Base-by-base conservation (phyloP, 1,140 invertebrate genomes). In the Reticulitermes speratus region DNA sequence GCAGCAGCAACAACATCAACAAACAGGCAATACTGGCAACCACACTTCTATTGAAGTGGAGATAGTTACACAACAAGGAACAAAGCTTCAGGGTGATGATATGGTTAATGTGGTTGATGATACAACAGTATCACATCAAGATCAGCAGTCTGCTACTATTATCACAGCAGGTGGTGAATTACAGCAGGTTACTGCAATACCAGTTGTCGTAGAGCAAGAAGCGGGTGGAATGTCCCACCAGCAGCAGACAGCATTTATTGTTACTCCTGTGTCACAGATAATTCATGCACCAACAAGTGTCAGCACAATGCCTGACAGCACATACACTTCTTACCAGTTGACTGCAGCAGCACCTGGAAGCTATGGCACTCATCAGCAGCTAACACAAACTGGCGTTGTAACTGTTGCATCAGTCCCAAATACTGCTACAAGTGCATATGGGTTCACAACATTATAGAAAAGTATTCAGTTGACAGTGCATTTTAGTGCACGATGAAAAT, bases 261-360 rank as follows among this genome's bases (percentile, higher is more conserved):
- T 94, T 7, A 94, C 93, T 14, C 93, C 93, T 3, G 93, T 94
- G 30, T 92, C 93, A 45, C 93, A 94, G 89, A 91, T 94, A 88
- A 91, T 92, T 38, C 91, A 92, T 87, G 90, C 91, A 30, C 89
- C 91, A 23, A 84, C 19, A 19, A 52, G n/a, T 85, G 69, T 48
- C 45, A 25, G 55, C 38, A 85, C 30, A 32, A 83, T 69, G 38
- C 0, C 30, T 9, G 69, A 82, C 45, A 52, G 45, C 52, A 59
- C 83, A 11, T 86, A 75, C 65, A 32, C 85, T 30, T 86, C 81
- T n/a, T 85, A 85, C 32, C 85, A 86, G 69, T 82, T 86, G 16
- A 85, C 38, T 38, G 19, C 85, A 44, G 69, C 75, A 44, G 14
- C 52, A 19, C 55, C 85, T 16, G 25, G 52, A 14, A 48, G 69